Conservation (phyloP, 2,797 vertebrate species). For the Cirrhinus mrigala region DNA sequence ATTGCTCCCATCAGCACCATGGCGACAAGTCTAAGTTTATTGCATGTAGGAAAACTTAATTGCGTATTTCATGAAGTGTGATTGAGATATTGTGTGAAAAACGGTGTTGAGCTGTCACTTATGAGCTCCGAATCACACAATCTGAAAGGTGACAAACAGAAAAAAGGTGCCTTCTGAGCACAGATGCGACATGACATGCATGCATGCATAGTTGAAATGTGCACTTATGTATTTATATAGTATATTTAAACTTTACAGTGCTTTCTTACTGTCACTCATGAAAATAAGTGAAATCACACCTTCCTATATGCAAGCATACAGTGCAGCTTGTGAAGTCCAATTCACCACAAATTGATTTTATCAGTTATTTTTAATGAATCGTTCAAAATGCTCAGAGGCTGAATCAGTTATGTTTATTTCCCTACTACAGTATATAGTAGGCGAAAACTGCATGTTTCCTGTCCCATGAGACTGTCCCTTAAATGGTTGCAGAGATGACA, state of each 20-base stretch:
- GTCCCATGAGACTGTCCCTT: too few species aligned
- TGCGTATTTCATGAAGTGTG: slow-evolving; percentile 25
- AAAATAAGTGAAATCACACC: neutral
- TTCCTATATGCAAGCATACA: too few species aligned
- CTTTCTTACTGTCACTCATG: neutral
- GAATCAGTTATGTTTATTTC: too few species aligned
- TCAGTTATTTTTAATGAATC: too few species aligned
- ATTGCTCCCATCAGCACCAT: slow-evolving; percentile 32
- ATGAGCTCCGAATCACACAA: slow-evolving; percentile 2
- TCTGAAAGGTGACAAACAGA: slow-evolving; percentile 11
- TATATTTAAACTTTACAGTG: neutral
- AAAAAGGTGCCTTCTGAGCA: neutral
- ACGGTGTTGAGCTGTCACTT: slow-evolving; percentile 12
- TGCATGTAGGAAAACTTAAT: slow-evolving; percentile 28
- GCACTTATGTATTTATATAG: neutral
- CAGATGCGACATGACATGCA: neutral
- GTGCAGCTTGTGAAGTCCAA: too few species aligned
- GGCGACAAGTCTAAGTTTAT: neutral
- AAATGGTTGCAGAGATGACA: too few species aligned
- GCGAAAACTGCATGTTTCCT: too few species aligned
- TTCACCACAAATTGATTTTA: too few species aligned
- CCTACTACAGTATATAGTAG: too few species aligned
- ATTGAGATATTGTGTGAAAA: slow-evolving; percentile 46
- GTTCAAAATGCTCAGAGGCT: too few species aligned
- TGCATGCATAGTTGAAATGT: neutral